A percentile compares a stretch with the other conserved stretches of the same genome.
phyloP scores from a whole-genome alignment of 2,113 vertebrate species.

The Spea multiplicata region DNA sequence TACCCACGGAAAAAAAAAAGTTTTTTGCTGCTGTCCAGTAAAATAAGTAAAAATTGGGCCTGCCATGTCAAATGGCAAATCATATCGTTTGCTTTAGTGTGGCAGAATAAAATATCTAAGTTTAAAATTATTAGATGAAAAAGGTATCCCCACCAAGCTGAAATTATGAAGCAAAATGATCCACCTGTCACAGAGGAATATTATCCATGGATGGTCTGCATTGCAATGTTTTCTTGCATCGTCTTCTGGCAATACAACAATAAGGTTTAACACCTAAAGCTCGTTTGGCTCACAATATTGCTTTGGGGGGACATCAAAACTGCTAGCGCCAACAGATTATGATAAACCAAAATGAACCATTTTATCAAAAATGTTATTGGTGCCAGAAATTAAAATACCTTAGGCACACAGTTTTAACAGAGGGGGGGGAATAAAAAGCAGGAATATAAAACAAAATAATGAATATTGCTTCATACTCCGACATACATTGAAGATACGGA shows the following conservation, averaged over 20 bases:
- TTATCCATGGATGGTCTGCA: not conserved
- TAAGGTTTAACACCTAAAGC: conserved; percentile 52
- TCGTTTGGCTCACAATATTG: conserved; percentile 54
- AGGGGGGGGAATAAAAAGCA: not conserved
- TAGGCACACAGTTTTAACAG: not conserved
- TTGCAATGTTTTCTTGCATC: not conserved
- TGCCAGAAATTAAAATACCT: conserved; percentile 54
- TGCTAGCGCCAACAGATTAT: not conserved
- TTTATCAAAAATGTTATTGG: conserved; percentile 50
- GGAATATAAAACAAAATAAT: conserved; percentile 50
- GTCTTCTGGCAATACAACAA: conserved; percentile 38
- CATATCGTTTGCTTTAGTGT: too few species aligned
- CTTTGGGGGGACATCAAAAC: conserved; percentile 34
- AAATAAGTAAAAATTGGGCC: too few species aligned
- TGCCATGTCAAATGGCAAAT: too few species aligned
- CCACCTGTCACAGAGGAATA: not conserved
- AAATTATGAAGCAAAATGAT: too few species aligned
- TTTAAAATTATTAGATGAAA: too few species aligned
- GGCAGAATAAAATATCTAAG: too few species aligned
- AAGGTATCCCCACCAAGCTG: too few species aligned
- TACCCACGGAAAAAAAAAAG: too few species aligned
- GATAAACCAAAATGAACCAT: conserved; percentile 30
- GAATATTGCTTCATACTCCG: conserved; percentile 55
- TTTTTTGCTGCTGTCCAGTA: too few species aligned
- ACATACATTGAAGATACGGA: conserved; percentile 49